These are phyloP conservation scores for Jordanella pulchra DNA, from an alignment of 2,797 vertebrate species.

Conservation along the genomic window DNA sequence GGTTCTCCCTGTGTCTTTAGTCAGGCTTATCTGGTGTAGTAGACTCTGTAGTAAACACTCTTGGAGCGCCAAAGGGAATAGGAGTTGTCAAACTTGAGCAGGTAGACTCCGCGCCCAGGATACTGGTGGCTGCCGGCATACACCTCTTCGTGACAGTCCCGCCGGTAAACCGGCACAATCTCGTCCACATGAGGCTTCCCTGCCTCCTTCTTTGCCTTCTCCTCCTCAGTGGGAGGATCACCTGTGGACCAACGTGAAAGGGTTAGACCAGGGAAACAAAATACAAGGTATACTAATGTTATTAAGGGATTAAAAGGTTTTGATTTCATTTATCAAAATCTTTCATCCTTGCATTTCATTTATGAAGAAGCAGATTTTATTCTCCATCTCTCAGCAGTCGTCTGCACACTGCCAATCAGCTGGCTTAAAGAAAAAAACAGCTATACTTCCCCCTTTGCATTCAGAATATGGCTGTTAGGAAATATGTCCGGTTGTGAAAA, in stretches of 20 bases:
- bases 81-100: constrained; percentile 99
- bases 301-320: too few relatives aligned
- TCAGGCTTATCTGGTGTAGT: constrained; percentile 98
- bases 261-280: neutral
- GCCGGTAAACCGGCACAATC: constrained; percentile 98
- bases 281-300: too few relatives aligned
- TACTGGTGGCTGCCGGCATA: constrained; percentile 99
- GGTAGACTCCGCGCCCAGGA: constrained; percentile 96
- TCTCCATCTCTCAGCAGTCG: too few relatives aligned
- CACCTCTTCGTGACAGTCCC: constrained; percentile 99
- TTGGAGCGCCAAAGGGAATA: constrained; percentile 99
- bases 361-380: too few relatives aligned
- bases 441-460: neutral
- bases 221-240: constrained; percentile 87
- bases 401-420: neutral
- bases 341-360: too few relatives aligned
- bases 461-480: neutral
- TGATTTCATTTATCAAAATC: too few relatives aligned
- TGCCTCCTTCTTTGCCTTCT: constrained; percentile 93
- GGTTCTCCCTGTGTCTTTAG: constrained; percentile 68
- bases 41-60: constrained; percentile 99
- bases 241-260: constrained; percentile 43
- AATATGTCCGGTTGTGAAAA: neutral
- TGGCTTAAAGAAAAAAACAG: neutral
- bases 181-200: constrained; percentile 96